Evolutionary conservation across 1,140 invertebrate species (phyloP), one percentile per base, ranked within the genome.

Genomic region (Orius insidiosus): DNA sequence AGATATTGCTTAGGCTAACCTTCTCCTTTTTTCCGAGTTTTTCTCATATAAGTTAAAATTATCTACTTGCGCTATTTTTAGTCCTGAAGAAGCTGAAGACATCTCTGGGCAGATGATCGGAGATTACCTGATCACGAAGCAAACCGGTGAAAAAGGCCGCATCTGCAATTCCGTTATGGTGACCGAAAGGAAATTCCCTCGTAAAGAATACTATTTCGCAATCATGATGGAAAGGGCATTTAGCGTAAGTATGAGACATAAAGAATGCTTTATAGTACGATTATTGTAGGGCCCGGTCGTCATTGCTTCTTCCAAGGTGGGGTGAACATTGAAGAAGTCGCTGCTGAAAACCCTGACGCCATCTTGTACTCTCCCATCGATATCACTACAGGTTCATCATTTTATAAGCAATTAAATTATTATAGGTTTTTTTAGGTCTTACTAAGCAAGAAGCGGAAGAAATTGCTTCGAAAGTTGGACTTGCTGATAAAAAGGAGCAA

Each of bases 121-220:
- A 8, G 78, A 93, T 59, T 73, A 78, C 45, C 67, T 98, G 51
- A 76, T 96, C 40, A 98, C 93, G 2, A 97, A 96, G 63, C 93
- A 98, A 67, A 98, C 93, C 5, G 90, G 89, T 1, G 85, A 87
- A 50, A 84, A 74, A 39, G 93, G 93, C 3, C 74, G 86, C 50
- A 85, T 92, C 58, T 97, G 93, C 59, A 93, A 94, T 60, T 76
- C 82, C 54, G 85, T 98, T 0, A 93, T 97, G 86, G 80, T 98
- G 10, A 83, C 88, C 14, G 89, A 97, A 61, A 68, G 93, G 11
- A 87, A 94, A 62, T 97, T 92, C 61, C 86, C 89, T 1, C 72
- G 92, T 16, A 78, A 89, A 57, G 93, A 97, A 63, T 97, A 83
- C 63, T 97, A 97, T 62, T 82, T 97, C 61, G 90, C 92, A 37